Evolutionary conservation across 2,888 invertebrate genomes (phyloP), one percentile per base, ranked within the genome.

Genomic region (Gryllus longicercus): DNA sequence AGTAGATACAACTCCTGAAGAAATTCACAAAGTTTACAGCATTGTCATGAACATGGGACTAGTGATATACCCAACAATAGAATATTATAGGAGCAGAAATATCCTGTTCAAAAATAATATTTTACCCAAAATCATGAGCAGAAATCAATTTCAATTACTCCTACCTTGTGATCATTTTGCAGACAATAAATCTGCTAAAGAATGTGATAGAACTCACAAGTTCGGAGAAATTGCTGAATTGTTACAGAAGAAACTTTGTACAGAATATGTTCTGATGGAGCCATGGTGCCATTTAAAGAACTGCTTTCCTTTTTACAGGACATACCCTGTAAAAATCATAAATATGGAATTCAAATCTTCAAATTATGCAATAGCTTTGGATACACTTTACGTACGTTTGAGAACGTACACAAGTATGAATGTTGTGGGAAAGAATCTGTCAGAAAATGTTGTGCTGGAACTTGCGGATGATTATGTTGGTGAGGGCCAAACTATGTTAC

Each of bases 91-190:
- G 25, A 16, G 16, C 38, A 77, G n/a, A n/a, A 38, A 18, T 12
- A 2, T 38, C 14, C n/a, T 49, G 38, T 77, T 11, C 77, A 77
- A 14, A n/a, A 77, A 77, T 38, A 50, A 50, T 23, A 11, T 77
- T 5, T 38, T 77, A 16, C 5, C 38, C n/a, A 77, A 38, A 50
- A 38, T 77, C 12, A 49, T 77, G 77, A 77, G 77, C 25, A 77
- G 77, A n/a, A 77, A 77, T 18, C 21, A 0, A 18, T 77, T 77
- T 77, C 77, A 77, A 38, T 77, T 77, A 50, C n/a, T 49, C 49
- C 50, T 77, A 11, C n/a, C 2, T 50, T 77, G 18, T 14, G 18
- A 49, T 38, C 77, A 77, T 38, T 77, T 77, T 12, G 77, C 50
- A n/a, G 50, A 23, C 49, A 77, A 77, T 14, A n/a, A 16, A 77